Conservation (phyloP, 2,888 invertebrate genomes). For the Agonopterix heracliana region DNA sequence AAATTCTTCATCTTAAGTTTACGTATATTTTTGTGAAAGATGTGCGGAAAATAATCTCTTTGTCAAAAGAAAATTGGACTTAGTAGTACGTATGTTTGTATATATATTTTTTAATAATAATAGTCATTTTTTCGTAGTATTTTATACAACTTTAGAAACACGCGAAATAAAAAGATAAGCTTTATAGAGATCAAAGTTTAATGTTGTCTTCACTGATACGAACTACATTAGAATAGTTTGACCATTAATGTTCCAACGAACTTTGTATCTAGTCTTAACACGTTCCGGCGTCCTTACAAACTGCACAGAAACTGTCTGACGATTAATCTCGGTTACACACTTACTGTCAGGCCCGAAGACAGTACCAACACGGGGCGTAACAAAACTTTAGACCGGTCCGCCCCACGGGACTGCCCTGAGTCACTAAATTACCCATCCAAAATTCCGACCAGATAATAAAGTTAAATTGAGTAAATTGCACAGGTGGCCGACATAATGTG, state of each 20-base stretch:
- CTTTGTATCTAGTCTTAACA: no score
- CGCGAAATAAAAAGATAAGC: no score
- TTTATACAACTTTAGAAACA: no score
- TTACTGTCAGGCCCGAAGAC: conserved; percentile 1
- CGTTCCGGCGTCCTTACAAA: not conserved
- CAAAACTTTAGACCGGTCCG: conserved; percentile 31
- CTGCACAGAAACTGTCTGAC: conserved; percentile 16
- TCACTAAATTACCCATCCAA: conserved; percentile 49
- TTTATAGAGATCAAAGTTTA: no score
- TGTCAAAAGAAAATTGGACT: not conserved
- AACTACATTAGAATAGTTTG: no score
- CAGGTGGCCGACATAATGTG: conserved; percentile 44
- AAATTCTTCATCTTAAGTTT: not conserved
- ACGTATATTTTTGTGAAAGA: not conserved
- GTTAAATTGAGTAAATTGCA: conserved; percentile 59
- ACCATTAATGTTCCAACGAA: no score
- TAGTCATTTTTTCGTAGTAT: no score
- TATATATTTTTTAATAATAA: no score
- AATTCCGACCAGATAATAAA: conserved; percentile 52
- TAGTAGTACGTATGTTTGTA: no score
- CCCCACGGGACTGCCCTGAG: conserved; percentile 25
- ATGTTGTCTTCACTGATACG: no score
- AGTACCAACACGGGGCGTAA: conserved; percentile 22
- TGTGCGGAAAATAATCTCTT: not conserved
- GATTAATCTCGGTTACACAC: conserved; percentile 23